A percentile compares a stretch with the other conserved stretches of the same genome.
Evolutionary conservation across 2,888 invertebrate genomes (phyloP).

Genomic region (Rhamphomyia laevipes): DNA sequence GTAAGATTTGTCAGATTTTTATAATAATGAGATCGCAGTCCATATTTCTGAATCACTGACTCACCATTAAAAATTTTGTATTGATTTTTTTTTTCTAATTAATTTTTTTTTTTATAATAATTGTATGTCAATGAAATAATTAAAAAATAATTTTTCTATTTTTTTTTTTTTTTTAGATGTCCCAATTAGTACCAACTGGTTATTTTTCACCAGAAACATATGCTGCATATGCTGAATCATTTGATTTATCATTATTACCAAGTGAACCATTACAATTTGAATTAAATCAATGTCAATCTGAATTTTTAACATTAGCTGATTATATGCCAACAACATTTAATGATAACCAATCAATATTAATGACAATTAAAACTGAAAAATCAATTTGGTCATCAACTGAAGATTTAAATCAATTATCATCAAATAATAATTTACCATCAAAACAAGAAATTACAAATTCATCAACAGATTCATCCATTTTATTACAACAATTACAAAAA

Average conservation of each 20-base stretch:
- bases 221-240: constrained; percentile 45
- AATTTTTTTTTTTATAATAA: too few relatives aligned
- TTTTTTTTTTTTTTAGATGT: constrained; percentile 7
- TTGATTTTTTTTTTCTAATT: too few relatives aligned
- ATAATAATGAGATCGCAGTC: too few relatives aligned
- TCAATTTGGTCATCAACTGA: constrained; percentile 24
- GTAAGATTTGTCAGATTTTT: too few relatives aligned
- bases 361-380: constrained; percentile 34
- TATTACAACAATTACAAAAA: constrained; percentile 20
- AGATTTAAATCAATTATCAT: background rate
- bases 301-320: constrained; percentile 27
- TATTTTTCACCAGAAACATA: constrained; percentile 23
- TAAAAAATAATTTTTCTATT: background rate
- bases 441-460: constrained; percentile 13
- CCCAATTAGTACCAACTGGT: constrained; percentile 7
- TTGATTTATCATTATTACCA: constrained; percentile 62
- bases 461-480: constrained; percentile 9
- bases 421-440: constrained; percentile 3
- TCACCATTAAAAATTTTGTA: too few relatives aligned
- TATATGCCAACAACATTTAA: constrained; percentile 25
- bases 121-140: too few relatives aligned
- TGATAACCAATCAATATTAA: constrained; percentile 14
- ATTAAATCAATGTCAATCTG: constrained; percentile 36
- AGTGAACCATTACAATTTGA: constrained; percentile 26
- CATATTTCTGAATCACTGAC: too few relatives aligned